Percentiles rank a stretch among this genome's conserved stretches.
Conservation (phyloP, 1,140 invertebrate genomes). For the Rhagoletis pomonella region DNA sequence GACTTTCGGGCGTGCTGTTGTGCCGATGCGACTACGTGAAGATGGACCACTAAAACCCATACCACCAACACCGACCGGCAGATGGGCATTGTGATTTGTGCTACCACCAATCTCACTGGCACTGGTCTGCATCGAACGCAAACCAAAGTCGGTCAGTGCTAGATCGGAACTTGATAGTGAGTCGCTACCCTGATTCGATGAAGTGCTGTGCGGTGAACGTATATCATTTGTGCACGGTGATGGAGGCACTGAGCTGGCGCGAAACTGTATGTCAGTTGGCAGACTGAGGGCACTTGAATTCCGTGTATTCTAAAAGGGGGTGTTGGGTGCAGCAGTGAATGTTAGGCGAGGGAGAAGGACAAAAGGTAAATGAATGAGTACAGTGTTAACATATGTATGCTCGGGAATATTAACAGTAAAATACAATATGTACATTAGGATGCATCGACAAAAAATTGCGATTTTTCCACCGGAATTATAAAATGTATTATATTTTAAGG, state of each 20-base stretch:
- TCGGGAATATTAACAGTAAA: neutral
- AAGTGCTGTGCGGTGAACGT: slow-evolving; percentile 79
- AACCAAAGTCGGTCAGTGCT: slow-evolving; percentile 73
- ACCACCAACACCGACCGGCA: slow-evolving; percentile 17
- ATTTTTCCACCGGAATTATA: no score
- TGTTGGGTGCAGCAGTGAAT: neutral
- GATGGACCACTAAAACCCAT: neutral
- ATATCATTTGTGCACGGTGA: slow-evolving; percentile 76
- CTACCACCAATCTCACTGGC: slow-evolving; percentile 54
- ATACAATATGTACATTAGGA: neutral
- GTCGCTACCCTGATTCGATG: slow-evolving; percentile 82
- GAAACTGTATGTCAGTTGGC: slow-evolving; percentile 60
- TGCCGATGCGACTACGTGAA: slow-evolving; percentile 53
- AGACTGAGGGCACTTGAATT: slow-evolving; percentile 61
- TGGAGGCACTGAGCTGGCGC: slow-evolving; percentile 66
- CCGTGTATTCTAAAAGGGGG: slow-evolving; percentile 35
- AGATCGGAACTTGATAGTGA: slow-evolving; percentile 81
- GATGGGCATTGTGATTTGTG: slow-evolving; percentile 44
- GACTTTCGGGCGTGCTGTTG: slow-evolving; percentile 75
- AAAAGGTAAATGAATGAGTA: neutral
- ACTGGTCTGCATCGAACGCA: slow-evolving; percentile 57
- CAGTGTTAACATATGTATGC: no score
- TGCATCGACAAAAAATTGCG: no score
- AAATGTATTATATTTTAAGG: no score
- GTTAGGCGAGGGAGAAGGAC: neutral